Base-by-base conservation (phyloP, 2,888 invertebrate genomes). In the Pinctada fucata region DNA sequence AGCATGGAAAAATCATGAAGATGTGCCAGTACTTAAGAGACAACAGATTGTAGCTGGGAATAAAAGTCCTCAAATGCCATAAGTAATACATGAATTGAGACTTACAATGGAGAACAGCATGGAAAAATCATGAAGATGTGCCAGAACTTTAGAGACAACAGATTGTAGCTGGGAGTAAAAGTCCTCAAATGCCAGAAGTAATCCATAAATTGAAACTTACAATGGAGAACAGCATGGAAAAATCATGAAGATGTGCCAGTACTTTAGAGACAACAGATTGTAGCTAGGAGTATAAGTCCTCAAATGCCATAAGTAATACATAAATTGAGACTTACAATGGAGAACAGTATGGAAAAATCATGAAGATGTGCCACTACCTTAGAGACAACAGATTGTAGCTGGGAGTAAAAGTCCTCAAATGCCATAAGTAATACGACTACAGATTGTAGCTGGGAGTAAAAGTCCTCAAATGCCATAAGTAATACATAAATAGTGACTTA, bases 221-320 rank as follows among this genome's bases (percentile, higher is more conserved):
- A 95, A 97, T 95, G 58, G 96, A 94, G 85, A 97, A 95, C 31
- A 97, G 92, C 72, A 95, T 94, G 90, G 97, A 96, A 87, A 97
- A 96, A 91, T 97, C 96, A 72, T 95, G 95, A 69, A 96, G 95
- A 85, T 95, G 94, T 49, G 94, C 94, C 31, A 97, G 94, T 88
- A 97, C 95, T 91, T 92, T 92, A 47, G 85, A 82, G 31, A 93
- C 88, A 13, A 93, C 89, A 3, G 91, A 89, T 83, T 97, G 96
- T 80, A 98, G 93, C 90, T 96, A 96, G 0, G 94, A 93, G 87
- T 97, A 96, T 92, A 95, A 95, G 80, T 95, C 95, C 91, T 98
- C 97, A 86, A 95, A 96, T 1, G 95, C 95, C 31, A 31, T 0
- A 31, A 31, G 31, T 31, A 31, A 31, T 31, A 0, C 31, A 31